phyloP scores from a whole-genome alignment of 2,888 invertebrate genomes.

The Drosophila mercatorum region DNA sequence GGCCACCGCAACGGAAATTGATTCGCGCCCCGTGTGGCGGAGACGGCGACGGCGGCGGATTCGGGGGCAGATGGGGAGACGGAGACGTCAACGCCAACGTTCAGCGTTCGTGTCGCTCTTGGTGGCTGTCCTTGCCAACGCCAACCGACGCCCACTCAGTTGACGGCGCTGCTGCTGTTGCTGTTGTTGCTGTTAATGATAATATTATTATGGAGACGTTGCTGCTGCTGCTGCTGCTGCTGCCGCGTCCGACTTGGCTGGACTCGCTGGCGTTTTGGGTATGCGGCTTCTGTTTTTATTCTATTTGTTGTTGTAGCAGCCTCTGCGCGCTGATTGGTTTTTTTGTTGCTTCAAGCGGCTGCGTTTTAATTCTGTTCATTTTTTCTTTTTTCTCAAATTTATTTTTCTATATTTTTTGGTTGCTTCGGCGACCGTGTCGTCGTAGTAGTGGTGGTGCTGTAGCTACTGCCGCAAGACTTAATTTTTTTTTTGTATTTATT shows the following conservation, averaged over 20 bases:
- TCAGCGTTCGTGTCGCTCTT: constrained; percentile 35
- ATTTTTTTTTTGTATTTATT: constrained; percentile 68
- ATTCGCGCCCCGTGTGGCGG: constrained; percentile 64
- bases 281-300: constrained; percentile 64
- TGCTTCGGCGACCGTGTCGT: constrained; percentile 42
- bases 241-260: constrained; percentile 44
- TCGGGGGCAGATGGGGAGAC: constrained; percentile 5
- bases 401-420: constrained; percentile 6
- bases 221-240: constrained; percentile 26
- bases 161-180: constrained; percentile 9
- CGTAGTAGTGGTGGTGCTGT: constrained; percentile 19
- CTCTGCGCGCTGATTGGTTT: constrained; percentile 66
- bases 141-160: constrained; percentile 65
- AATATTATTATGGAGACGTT: constrained; percentile 56
- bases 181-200: constrained; percentile 47
- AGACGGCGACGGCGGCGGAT: constrained; percentile 21
- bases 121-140: constrained; percentile 71
- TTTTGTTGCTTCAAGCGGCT: constrained; percentile 65
- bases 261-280: constrained; percentile 59
- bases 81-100: constrained; percentile 31
- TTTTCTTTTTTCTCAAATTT: constrained; percentile 36
- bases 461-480: constrained; percentile 58
- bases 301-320: constrained; percentile 21
- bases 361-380: constrained; percentile 72
- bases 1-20: constrained; percentile 78